Evolutionary conservation across 2,797 vertebrate genomes (phyloP).

Genomic region (Arrhamphus sclerolepis): DNA sequence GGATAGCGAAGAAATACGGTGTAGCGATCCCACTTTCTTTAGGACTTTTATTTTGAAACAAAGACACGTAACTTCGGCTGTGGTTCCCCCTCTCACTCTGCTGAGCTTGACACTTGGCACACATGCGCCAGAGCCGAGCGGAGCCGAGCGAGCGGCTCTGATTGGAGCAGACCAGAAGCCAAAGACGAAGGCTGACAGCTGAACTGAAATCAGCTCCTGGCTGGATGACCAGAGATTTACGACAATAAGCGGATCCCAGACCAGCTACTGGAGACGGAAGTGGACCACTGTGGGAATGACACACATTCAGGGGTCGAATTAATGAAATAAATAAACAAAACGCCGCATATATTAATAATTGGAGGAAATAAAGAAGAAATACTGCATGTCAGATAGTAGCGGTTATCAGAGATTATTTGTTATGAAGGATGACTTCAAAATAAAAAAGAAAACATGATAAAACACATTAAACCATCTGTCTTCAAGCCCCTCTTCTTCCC

Average conservation of each 20-base stretch:
- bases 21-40: too few relatives aligned
- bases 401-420: too few relatives aligned
- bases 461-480: not conserved
- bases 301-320: constrained; percentile 19
- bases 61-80: not conserved
- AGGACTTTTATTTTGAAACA: not conserved
- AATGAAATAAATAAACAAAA: not conserved
- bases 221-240: not conserved
- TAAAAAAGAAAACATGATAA: not conserved
- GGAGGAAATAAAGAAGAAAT: not conserved
- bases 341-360: not conserved
- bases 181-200: constrained; percentile 1
- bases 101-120: not conserved
- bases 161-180: constrained; percentile 39
- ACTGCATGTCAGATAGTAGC: not conserved
- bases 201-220: constrained; percentile 24
- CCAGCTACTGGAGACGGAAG: constrained; percentile 31
- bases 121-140: not conserved
- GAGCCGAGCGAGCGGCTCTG: constrained; percentile 21
- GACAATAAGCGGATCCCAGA: constrained; percentile 7
- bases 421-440: not conserved
- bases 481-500: constrained; percentile 1
- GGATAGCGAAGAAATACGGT: too few relatives aligned
- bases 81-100: not conserved
- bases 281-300: constrained; percentile 12